Conservation (phyloP, 2,888 invertebrate species). For the Acanthosepion pharaonis region DNA sequence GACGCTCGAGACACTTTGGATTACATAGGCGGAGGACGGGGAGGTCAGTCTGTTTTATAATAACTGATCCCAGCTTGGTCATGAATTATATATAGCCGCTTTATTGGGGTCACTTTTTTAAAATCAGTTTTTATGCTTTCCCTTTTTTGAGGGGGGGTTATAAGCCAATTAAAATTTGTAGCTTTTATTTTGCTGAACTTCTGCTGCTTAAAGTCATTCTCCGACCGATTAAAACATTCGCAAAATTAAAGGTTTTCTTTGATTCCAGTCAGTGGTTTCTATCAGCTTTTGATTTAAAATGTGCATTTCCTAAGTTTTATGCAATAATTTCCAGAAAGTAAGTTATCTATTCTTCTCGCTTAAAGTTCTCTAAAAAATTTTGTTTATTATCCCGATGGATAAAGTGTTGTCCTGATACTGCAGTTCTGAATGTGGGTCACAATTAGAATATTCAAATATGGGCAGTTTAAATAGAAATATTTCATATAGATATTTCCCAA, state of each 20-base stretch:
- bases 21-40: conserved; percentile 14
- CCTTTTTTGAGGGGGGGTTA: not conserved
- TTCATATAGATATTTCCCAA: too few relatives aligned
- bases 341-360: not conserved
- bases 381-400: not conserved
- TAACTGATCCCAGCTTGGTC: not conserved
- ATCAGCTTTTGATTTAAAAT: not conserved
- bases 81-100: not conserved
- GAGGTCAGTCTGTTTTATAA: conserved; percentile 2
- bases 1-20: not conserved
- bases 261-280: not conserved
- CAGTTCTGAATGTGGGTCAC: not conserved
- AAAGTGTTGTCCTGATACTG: not conserved
- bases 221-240: not conserved
- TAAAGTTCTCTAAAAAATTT: not conserved
- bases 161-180: not conserved
- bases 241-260: not conserved
- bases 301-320: not conserved
- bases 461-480: too few relatives aligned
- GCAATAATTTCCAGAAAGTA: not conserved
- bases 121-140: not conserved
- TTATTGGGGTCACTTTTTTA: not conserved
- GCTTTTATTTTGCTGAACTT: not conserved
- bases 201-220: not conserved
- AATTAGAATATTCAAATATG: not conserved